phyloP scores from a whole-genome alignment of 2,797 vertebrate species.

The Ataeniobius toweri region DNA sequence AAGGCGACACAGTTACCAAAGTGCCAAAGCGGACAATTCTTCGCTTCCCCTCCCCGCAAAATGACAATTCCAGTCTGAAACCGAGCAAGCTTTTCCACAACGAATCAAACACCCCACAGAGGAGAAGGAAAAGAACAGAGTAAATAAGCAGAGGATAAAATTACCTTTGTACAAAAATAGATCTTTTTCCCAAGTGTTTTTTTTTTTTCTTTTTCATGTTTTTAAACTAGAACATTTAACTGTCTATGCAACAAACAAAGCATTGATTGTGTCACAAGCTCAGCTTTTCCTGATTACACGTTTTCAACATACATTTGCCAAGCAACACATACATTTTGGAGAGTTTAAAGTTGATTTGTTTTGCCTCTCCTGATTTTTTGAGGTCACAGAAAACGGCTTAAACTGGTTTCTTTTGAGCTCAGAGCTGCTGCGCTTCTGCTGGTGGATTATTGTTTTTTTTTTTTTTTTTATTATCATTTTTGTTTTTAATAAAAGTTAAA shows the following conservation, averaged over 20 bases:
- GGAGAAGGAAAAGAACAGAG: slow-evolving; percentile 75
- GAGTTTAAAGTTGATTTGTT: slow-evolving; percentile 56
- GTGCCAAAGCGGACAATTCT: slow-evolving; percentile 53
- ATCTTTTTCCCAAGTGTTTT: slow-evolving; percentile 86
- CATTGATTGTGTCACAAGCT: slow-evolving; percentile 80
- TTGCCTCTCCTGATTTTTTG: slow-evolving; percentile 24
- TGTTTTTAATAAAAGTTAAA: slow-evolving; percentile 41
- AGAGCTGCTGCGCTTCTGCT: slow-evolving; percentile 73
- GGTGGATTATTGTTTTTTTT: slow-evolving; percentile 57
- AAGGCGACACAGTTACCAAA: slow-evolving; percentile 68
- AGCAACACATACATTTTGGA: slow-evolving; percentile 72
- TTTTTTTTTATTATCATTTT: slow-evolving; percentile 34
- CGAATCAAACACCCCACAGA: slow-evolving; percentile 79
- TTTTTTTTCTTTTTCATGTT: slow-evolving; percentile 55
- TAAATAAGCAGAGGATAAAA: slow-evolving; percentile 90
- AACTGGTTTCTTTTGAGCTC: slow-evolving; percentile 69
- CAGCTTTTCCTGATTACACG: slow-evolving; percentile 72
- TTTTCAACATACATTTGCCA: slow-evolving; percentile 66
- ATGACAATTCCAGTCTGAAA: slow-evolving; percentile 54
- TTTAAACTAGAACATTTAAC: slow-evolving; percentile 70
- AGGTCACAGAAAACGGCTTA: slow-evolving; percentile 59
- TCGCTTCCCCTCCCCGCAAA: slow-evolving; percentile 12
- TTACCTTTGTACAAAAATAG: slow-evolving; percentile 99
- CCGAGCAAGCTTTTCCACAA: slow-evolving; percentile 72
- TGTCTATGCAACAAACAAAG: slow-evolving; percentile 76